Conservation (phyloP, 2,797 vertebrate genomes). For the Helarctos malayanus region DNA sequence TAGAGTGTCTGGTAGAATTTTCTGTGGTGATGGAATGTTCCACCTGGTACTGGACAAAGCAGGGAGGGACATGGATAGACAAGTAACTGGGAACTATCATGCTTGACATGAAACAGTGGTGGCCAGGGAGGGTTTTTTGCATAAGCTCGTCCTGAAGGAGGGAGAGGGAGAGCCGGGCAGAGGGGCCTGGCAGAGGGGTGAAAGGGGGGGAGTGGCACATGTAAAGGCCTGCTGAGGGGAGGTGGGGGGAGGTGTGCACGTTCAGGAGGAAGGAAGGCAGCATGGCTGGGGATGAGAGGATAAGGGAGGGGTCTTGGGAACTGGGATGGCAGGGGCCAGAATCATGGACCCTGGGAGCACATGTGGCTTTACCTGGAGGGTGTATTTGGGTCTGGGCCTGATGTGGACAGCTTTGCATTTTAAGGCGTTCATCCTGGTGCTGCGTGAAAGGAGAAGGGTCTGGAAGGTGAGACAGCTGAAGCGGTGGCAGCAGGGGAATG, state of each 20-base stretch:
- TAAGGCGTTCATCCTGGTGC: neutral
- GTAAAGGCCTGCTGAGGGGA: neutral
- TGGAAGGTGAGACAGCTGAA: neutral
- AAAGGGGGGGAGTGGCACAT: rapidly evolving
- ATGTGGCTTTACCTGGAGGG: neutral
- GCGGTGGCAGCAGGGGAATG: neutral
- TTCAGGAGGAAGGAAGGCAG: neutral
- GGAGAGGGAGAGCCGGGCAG: neutral
- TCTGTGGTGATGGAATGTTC: neutral
- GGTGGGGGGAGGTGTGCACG: rapidly evolving
- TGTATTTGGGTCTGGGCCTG: neutral
- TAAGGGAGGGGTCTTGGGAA: neutral
- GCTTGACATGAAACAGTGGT: neutral
- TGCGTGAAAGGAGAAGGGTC: neutral
- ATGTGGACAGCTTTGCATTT: neutral
- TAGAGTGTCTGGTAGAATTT: neutral
- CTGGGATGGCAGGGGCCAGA: neutral
- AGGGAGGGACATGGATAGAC: neutral
- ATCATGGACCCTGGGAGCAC: neutral
- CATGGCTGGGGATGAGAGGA: rapidly evolving
- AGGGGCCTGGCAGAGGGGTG: too few relatives aligned
- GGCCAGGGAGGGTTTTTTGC: neutral
- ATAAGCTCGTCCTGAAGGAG: neutral
- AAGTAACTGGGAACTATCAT: neutral
- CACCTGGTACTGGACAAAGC: neutral